Conservation (phyloP, 2,113 vertebrate species). For the Dolichotis patagonum region DNA sequence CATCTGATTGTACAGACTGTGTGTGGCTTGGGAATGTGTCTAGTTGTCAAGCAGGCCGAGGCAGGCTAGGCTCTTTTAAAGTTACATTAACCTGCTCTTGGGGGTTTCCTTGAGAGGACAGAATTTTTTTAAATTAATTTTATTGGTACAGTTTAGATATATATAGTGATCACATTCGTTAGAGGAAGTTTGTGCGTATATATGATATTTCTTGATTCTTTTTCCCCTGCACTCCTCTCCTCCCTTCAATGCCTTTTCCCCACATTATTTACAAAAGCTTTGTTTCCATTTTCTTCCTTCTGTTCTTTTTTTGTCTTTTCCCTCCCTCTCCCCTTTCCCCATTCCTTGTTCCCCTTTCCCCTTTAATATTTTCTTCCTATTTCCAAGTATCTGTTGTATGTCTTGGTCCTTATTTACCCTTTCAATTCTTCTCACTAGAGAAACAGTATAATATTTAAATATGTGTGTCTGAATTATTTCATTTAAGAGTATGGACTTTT, state of each 20-base stretch:
- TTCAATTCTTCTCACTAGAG: neutral
- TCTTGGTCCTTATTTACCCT: neutral
- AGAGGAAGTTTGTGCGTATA: neutral
- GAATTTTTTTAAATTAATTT: neutral
- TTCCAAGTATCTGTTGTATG: neutral
- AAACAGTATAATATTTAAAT: neutral
- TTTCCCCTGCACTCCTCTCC: neutral
- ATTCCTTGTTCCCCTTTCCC: neutral
- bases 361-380: neutral
- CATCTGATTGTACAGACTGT: neutral
- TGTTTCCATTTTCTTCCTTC: neutral
- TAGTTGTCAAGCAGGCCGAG: neutral
- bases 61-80: neutral
- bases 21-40: neutral
- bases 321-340: neutral
- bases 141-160: neutral
- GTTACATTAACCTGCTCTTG: slow-evolving; percentile 1
- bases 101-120: neutral
- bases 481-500: neutral
- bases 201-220: neutral
- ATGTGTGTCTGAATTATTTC: neutral
- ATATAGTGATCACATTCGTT: neutral
- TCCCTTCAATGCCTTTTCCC: neutral
- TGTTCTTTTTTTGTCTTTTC: neutral
- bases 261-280: neutral